Percentiles rank a stretch among this genome's conserved stretches.
phyloP scores from a whole-genome alignment of 2,797 vertebrate genomes.

The Balearica regulorum region DNA sequence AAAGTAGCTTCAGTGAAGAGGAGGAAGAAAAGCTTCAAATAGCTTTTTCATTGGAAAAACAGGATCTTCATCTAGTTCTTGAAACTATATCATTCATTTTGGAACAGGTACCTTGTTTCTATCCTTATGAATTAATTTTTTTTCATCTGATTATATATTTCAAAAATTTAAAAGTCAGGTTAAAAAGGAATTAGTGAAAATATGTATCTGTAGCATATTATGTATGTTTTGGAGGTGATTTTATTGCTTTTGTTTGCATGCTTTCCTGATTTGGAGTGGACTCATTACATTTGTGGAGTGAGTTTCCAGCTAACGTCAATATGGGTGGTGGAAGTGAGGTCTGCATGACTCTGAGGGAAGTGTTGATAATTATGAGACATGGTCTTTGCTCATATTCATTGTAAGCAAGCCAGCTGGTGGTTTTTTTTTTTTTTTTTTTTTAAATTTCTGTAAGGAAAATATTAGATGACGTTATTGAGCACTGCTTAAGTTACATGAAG shows the following conservation, averaged over 20 bases:
- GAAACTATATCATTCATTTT: constrained; percentile 92
- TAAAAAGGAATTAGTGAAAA: not conserved
- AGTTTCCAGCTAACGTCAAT: not conserved
- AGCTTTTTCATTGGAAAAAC: constrained; percentile 89
- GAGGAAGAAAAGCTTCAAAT: constrained; percentile 91
- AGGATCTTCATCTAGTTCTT: constrained; percentile 86
- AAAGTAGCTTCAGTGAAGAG: constrained; percentile 92
- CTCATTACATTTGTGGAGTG: not conserved
- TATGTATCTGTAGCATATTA: not conserved
- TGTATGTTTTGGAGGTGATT: not conserved
- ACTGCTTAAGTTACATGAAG: not conserved
- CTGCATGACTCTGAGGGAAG: not conserved
- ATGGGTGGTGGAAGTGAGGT: not conserved
- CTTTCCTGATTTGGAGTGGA: not conserved
- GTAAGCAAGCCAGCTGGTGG: not conserved
- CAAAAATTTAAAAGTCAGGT: not conserved
- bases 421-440: not conserved
- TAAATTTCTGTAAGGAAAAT: not conserved
- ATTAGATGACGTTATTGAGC: not conserved
- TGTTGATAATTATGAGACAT: not conserved
- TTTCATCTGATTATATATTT: not conserved
- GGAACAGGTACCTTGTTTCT: constrained; percentile 83
- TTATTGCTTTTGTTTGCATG: not conserved
- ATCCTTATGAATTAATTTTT: not conserved
- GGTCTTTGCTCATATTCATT: not conserved